These are phyloP conservation scores for Diplodus sargus DNA, from an alignment of 2,797 vertebrate species.

Conservation along the genomic window DNA sequence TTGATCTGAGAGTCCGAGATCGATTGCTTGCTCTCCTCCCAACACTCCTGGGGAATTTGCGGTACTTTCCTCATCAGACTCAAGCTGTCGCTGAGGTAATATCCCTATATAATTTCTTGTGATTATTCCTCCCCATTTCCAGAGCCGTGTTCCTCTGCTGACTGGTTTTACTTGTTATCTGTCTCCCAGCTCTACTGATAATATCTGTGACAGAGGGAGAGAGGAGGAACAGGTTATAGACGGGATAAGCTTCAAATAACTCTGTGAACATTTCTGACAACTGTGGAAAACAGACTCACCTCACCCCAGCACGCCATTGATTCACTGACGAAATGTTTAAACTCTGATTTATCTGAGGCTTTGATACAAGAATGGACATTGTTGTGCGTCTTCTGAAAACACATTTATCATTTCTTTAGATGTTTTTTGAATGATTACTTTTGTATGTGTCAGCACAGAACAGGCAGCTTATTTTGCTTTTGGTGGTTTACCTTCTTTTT, in stretches of 20 bases:
- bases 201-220: constrained; percentile 64
- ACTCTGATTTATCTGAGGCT: not conserved
- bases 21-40: not conserved
- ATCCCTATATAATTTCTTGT: no score
- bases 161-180: constrained; percentile 63
- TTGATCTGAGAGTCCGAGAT: no score
- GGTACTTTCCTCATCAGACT: no score
- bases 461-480: not conserved
- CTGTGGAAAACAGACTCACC: constrained; percentile 36
- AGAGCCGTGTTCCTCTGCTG: constrained; percentile 59
- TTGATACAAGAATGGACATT: constrained; percentile 2
- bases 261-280: constrained; percentile 39
- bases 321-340: constrained; percentile 33
- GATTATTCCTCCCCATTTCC: constrained; percentile 17
- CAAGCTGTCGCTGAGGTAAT: no score
- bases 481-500: not conserved
- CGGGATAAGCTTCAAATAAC: constrained; percentile 33
- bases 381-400: not conserved
- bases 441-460: not conserved
- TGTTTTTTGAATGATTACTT: not conserved
- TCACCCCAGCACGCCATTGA: not conserved
- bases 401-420: not conserved
- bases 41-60: no score
- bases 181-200: constrained; percentile 67
- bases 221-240: constrained; percentile 19